phyloP scores from a whole-genome alignment of 2,797 vertebrate species.

The Amphiprion clarkii region DNA sequence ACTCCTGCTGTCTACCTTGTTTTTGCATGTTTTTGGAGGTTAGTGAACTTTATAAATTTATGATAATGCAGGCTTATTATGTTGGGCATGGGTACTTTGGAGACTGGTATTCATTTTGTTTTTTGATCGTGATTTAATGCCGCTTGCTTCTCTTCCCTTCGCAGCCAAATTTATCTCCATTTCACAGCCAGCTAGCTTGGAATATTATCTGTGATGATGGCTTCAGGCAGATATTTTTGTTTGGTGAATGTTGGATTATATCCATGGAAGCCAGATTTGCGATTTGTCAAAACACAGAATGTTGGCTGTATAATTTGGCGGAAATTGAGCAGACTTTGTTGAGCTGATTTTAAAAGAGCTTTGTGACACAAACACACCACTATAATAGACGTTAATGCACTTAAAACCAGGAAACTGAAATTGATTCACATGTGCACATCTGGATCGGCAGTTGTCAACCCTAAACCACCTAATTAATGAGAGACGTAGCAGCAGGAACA shows the following conservation, averaged over 20 bases:
- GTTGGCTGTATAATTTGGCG: constrained; percentile 16
- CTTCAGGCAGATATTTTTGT: constrained; percentile 10
- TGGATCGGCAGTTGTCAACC: not conserved
- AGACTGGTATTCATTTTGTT: not conserved
- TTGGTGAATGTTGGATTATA: constrained; percentile 26
- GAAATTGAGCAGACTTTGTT: constrained; percentile 9
- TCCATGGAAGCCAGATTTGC: constrained; percentile 6
- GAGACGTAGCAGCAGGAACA: not conserved
- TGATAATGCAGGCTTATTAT: not conserved
- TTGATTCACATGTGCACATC: not conserved
- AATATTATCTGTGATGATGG: constrained; percentile 16
- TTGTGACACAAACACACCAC: not conserved
- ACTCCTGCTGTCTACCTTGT: not conserved
- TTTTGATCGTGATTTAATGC: constrained; percentile 4
- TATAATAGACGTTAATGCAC: not conserved
- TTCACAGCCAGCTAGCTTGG: constrained; percentile 21
- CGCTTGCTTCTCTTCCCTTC: not conserved
- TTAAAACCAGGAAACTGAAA: not conserved
- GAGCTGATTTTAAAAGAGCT: not conserved
- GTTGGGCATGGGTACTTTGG: not conserved
- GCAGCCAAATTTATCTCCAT: constrained; percentile 12
- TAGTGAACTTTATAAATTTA: not conserved
- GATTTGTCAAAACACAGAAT: constrained; percentile 31
- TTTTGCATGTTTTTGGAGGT: not conserved
- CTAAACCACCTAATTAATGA: no score